Evolutionary conservation across 2,888 invertebrate species (phyloP).

Genomic region (Melikaiella ostensackeni): DNA sequence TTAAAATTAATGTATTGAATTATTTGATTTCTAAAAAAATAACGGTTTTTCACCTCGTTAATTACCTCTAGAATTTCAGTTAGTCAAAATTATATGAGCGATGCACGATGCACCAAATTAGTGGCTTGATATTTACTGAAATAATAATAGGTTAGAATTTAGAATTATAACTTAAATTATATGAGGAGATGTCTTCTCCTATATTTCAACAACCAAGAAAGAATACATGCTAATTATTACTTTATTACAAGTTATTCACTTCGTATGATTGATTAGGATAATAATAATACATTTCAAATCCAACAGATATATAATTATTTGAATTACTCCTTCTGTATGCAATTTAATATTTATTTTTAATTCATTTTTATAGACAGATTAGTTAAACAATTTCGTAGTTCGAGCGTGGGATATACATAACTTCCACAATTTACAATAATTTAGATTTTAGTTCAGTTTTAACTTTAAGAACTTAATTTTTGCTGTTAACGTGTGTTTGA

Average conservation of each 20-base stretch:
- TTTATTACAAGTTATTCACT: neutral
- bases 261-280: neutral
- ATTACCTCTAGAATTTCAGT: constrained; percentile 10
- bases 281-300: neutral
- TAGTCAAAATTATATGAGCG: constrained; percentile 23
- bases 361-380: too few species aligned
- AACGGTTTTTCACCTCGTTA: neutral
- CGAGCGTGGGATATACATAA: too few species aligned
- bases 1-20: too few species aligned
- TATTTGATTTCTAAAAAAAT: too few species aligned
- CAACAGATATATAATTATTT: neutral
- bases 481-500: too few species aligned
- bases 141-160: constrained; percentile 5
- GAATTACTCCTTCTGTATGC: too few species aligned
- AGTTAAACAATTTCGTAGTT: too few species aligned
- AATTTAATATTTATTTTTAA: too few species aligned
- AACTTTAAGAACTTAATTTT: too few species aligned
- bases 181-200: neutral
- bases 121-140: constrained; percentile 18
- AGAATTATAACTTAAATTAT: neutral
- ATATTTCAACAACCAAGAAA: neutral
- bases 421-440: too few species aligned
- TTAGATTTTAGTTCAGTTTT: too few species aligned
- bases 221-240: neutral
- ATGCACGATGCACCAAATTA: constrained; percentile 15